phyloP scores from a whole-genome alignment of 2,797 vertebrate species.

The Phoebastria nigripes region DNA sequence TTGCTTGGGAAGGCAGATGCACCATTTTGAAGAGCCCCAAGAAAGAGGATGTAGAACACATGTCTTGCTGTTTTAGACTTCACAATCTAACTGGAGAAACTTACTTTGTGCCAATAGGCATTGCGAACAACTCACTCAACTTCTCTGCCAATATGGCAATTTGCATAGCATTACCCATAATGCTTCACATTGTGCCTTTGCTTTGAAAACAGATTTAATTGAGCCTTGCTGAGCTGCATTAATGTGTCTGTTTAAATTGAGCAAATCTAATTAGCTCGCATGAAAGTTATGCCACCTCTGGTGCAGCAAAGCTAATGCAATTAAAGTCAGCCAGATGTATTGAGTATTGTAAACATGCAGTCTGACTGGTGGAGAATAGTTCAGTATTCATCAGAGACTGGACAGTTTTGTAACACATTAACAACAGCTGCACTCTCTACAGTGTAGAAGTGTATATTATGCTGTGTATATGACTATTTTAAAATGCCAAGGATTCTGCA shows the following conservation, averaged over 20 bases:
- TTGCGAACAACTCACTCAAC: constrained; percentile 49
- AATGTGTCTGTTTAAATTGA: constrained; percentile 77
- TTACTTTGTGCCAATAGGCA: constrained; percentile 65
- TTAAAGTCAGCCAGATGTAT: constrained; percentile 74
- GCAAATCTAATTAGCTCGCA: constrained; percentile 76
- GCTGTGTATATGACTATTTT: not conserved
- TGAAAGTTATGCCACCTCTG: constrained; percentile 78
- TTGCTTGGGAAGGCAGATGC: constrained; percentile 2
- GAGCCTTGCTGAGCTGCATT: constrained; percentile 74
- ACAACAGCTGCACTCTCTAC: constrained; percentile 25
- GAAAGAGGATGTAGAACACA: constrained; percentile 10
- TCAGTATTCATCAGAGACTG: constrained; percentile 53
- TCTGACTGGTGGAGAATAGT: constrained; percentile 60
- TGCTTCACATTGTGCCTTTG: constrained; percentile 67
- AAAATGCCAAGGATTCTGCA: not conserved
- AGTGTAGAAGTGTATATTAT: not conserved
- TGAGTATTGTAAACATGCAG: constrained; percentile 68
- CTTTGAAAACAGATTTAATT: constrained; percentile 77
- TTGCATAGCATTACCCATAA: constrained; percentile 75
- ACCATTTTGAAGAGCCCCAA: constrained; percentile 41
- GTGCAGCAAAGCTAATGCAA: constrained; percentile 73
- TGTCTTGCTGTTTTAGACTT: constrained; percentile 52
- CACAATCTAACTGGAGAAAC: constrained; percentile 35
- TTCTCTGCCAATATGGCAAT: constrained; percentile 70
- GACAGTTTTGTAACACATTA: constrained; percentile 48